A percentile compares a stretch with the other conserved stretches of the same genome.
These are phyloP conservation scores for Corythucha ciliata DNA, from an alignment of 2,888 invertebrate genomes.

Conservation along the genomic window DNA sequence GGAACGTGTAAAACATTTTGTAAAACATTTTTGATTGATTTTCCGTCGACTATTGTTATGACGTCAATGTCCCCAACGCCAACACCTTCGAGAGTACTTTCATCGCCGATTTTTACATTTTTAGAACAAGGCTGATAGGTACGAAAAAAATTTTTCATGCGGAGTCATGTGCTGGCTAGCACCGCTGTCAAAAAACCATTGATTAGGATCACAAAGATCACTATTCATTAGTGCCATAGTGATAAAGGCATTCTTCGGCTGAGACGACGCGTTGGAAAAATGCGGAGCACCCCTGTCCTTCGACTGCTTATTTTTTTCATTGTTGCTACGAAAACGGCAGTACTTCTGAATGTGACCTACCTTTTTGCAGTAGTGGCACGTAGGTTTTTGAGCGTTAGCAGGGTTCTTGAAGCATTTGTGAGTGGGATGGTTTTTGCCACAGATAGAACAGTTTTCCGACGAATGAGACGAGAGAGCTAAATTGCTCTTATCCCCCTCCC, in stretches of 20 bases:
- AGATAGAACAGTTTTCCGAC: neutral
- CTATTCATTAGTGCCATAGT: too few species aligned
- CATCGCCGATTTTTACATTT: constrained; percentile 12
- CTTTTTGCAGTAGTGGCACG: too few species aligned
- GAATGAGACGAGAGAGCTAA: neutral
- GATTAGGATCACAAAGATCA: too few species aligned
- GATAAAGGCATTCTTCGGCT: too few species aligned
- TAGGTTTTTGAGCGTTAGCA: neutral
- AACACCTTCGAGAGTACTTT: neutral
- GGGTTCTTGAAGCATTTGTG: constrained; percentile 3
- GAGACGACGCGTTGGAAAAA: too few species aligned
- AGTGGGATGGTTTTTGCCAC: constrained; percentile 2
- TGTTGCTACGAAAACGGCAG: too few species aligned
- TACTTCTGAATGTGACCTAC: too few species aligned
- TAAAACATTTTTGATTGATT: neutral
- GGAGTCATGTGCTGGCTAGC: too few species aligned
- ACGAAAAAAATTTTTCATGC: too few species aligned
- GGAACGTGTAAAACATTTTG: constrained; percentile 17
- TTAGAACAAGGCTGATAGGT: neutral
- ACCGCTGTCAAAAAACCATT: too few species aligned
- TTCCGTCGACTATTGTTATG: neutral
- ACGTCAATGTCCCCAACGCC: constrained; percentile 8
- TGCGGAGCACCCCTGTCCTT: too few species aligned
- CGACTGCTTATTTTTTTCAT: too few species aligned
- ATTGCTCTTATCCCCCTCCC: neutral